Evolutionary conservation across 1,140 invertebrate genomes (phyloP), one percentile per base, ranked within the genome.

Genomic region (Schmidtea mediterranea): DNA sequence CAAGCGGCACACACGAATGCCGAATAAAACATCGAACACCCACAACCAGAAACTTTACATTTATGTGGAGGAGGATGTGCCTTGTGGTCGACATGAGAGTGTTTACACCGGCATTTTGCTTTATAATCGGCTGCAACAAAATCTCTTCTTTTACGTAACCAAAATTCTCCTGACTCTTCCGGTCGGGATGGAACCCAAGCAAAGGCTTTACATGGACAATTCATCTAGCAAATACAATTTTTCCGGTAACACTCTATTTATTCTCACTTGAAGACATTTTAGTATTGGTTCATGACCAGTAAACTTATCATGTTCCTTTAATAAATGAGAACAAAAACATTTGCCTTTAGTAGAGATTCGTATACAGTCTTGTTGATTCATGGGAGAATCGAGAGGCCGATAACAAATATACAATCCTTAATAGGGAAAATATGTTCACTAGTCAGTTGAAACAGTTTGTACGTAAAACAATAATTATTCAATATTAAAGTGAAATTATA

Each of bases 161-260:
- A 67, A 51, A 65, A 67, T 49, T 67, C 65, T 9, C 65, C 65
- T 21, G 64, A 59, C 49, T 67, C 65, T 50, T 67, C 65, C 12
- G 63, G 60, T 43, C 62, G 50, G 13, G 62, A 60, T 15, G 65
- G 63, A 41, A 65, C 58, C 59, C 62, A 67, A 5, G 55, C 54
- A 53, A 59, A 67, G 1, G 57, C 58, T 50, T 62, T 61, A 55
- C 65, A 67, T 3, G 52, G 49, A 56, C 65, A 67, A 2, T 41
- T 19, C 3, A 3, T 10, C 18, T 23, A n/a, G n/a, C n/a, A n/a
- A n/a, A n/a, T n/a, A n/a, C n/a, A n/a, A n/a, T n/a, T n/a, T n/a
- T n/a, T n/a, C n/a, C n/a, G n/a, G n/a, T n/a, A n/a, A n/a, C n/a
- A n/a, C n/a, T n/a, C n/a, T n/a, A n/a, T n/a, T n/a, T n/a, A n/a